Percentiles rank a stretch among this genome's conserved stretches.
These are phyloP conservation scores for Rhagoletis zephyria DNA, from an alignment of 1,140 invertebrate genomes.

Conservation along the genomic window DNA sequence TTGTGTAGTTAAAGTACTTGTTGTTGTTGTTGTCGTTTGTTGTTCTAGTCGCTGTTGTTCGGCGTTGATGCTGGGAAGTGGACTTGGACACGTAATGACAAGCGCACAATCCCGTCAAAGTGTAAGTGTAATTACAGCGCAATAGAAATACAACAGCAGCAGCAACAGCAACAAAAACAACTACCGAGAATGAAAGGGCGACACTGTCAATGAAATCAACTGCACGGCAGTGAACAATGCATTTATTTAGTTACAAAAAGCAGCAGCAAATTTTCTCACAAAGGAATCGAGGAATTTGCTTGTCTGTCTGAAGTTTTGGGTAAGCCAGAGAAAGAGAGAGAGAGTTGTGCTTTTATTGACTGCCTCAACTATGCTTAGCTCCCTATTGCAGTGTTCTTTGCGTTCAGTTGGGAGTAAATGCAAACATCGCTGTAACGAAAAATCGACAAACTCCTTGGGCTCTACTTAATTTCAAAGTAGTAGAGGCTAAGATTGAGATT, in stretches of 20 bases:
- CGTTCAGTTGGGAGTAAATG: no score
- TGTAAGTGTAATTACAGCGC: neutral
- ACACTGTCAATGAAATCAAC: neutral
- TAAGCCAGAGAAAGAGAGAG: no score
- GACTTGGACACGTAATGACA: neutral
- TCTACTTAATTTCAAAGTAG: no score
- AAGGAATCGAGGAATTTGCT: neutral
- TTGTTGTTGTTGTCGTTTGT: neutral
- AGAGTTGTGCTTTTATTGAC: neutral
- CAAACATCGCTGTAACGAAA: no score
- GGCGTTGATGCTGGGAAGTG: neutral
- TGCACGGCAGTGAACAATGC: conserved; percentile 6
- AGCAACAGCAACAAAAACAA: neutral
- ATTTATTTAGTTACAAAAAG: conserved; percentile 24
- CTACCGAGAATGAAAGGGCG: neutral
- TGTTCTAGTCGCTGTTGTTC: neutral
- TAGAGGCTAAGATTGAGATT: no score
- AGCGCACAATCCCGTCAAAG: neutral
- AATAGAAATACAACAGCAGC: neutral
- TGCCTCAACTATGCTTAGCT: neutral
- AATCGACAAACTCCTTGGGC: no score
- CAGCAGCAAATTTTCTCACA: conserved; percentile 23
- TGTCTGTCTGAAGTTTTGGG: neutral
- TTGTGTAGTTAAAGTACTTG: conserved; percentile 15
- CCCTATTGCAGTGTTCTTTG: no score